Evolutionary conservation across 1,140 invertebrate species (phyloP).

Genomic region (Rhopalosiphum maidis): DNA sequence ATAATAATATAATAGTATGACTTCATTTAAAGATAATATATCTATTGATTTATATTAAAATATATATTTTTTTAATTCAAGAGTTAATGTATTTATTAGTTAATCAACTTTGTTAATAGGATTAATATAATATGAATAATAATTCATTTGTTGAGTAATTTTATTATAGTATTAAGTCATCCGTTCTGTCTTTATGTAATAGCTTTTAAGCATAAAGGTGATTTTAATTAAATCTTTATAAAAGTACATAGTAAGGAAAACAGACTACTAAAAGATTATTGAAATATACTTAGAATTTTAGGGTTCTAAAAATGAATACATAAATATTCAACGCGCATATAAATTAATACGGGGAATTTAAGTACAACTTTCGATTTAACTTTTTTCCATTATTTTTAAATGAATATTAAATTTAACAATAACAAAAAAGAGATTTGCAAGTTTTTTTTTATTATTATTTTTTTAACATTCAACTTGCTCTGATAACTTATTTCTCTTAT

Average conservation of each 20-base stretch:
- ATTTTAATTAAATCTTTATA: not conserved
- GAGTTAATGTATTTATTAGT: not conserved
- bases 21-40: not conserved
- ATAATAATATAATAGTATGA: not conserved
- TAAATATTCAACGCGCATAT: not conserved
- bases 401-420: not conserved
- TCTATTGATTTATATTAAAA: not conserved
- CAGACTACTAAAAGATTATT: not conserved
- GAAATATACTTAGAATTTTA: not conserved
- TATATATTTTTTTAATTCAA: not conserved
- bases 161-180: not conserved
- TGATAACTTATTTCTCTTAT: not conserved
- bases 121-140: not conserved
- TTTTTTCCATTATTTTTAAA: not conserved
- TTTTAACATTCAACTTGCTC: not conserved
- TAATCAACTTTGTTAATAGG: not conserved
- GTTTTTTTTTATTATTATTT: not conserved
- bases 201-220: not conserved
- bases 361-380: not conserved
- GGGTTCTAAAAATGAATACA: not conserved
- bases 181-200: not conserved
- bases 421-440: not conserved
- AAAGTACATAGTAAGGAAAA: not conserved
- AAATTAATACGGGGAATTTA: not conserved
- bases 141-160: not conserved